Conservation (phyloP, 1,140 invertebrate species). For the Metopolophium dirhodum region DNA sequence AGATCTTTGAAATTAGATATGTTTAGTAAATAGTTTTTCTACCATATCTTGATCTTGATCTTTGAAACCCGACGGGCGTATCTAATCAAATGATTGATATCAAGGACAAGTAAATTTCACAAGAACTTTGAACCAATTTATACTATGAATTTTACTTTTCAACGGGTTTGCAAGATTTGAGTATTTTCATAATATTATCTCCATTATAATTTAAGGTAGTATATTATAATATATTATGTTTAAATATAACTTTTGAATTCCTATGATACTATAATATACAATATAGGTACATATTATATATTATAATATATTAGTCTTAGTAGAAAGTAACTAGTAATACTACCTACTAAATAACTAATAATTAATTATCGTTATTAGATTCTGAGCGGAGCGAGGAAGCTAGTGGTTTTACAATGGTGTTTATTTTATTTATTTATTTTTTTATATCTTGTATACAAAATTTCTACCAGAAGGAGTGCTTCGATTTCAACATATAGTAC, state of each 20-base stretch:
- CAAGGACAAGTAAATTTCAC: neutral
- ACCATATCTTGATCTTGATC: neutral
- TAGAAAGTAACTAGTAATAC: neutral
- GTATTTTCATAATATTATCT: too few species aligned
- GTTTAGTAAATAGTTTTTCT: neutral
- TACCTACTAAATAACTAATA: neutral
- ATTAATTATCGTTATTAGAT: neutral
- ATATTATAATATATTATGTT: neutral
- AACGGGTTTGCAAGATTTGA: neutral
- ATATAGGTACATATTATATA: too few species aligned
- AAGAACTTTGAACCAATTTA: neutral
- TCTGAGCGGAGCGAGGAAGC: too few species aligned
- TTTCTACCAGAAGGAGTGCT: too few species aligned
- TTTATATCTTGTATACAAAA: too few species aligned
- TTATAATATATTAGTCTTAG: neutral
- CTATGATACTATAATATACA: neutral
- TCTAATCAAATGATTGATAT: neutral
- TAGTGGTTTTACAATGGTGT: too few species aligned
- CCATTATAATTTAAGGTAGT: neutral
- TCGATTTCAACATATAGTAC: too few species aligned
- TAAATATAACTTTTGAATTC: neutral
- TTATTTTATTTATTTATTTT: too few species aligned
- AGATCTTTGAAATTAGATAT: conserved; percentile 3
- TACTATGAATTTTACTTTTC: neutral
- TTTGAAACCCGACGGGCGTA: neutral